Evolutionary conservation across 1,140 invertebrate genomes (phyloP).

Genomic region (Aphis gossypii): DNA sequence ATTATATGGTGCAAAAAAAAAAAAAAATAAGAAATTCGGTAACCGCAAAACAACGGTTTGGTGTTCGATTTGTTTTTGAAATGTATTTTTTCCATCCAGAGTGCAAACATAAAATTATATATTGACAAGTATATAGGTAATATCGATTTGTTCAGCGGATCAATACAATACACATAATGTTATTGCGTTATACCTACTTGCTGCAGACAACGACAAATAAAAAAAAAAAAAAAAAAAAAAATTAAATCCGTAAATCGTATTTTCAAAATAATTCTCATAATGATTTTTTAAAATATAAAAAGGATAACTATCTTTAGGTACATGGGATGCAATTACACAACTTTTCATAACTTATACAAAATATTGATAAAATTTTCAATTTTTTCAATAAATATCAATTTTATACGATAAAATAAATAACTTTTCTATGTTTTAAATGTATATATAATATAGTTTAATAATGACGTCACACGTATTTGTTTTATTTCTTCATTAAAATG

Average conservation of each 20-base stretch:
- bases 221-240: background rate
- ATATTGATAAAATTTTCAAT: too few relatives aligned
- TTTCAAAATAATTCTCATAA: background rate
- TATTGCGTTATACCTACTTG: background rate
- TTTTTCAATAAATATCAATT: too few relatives aligned
- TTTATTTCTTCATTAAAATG: too few relatives aligned
- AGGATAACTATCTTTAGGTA: too few relatives aligned
- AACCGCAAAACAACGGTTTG: background rate
- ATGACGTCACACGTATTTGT: too few relatives aligned
- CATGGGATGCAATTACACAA: too few relatives aligned
- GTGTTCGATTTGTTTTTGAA: background rate
- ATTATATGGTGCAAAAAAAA: background rate
- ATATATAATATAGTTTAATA: too few relatives aligned
- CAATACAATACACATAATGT: background rate
- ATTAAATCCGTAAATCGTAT: background rate
- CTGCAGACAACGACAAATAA: background rate
- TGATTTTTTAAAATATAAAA: background rate
- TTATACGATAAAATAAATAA: too few relatives aligned
- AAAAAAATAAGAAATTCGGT: background rate
- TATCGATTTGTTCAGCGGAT: background rate
- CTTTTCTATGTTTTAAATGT: too few relatives aligned
- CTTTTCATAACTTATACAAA: too few relatives aligned
- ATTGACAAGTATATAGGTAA: background rate
- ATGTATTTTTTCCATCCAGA: background rate
- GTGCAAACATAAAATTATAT: conserved; percentile 4